Evolutionary conservation across 2,888 invertebrate species (phyloP), one percentile per base, ranked within the genome.

Genomic region (Phlogophora meticulosa): DNA sequence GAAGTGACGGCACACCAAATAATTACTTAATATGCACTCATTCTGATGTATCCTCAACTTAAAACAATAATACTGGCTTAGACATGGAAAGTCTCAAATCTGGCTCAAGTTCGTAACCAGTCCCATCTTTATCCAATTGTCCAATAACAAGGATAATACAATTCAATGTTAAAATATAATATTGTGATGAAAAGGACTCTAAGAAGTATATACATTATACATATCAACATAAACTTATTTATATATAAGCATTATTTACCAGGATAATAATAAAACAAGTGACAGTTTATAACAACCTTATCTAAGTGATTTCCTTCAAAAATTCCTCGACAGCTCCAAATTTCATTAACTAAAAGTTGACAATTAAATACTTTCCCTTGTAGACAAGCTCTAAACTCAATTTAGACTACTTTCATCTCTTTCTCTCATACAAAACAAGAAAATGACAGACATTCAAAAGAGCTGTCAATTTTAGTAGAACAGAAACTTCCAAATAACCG

Each of bases 201-300:
- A 45, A 11, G 5, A 67, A 28, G 13, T 32, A 67, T 36, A 68
- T 28, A 28, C 5, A 28, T 48, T 42, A 70, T 42, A 70, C 48
- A 69, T 36, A 62, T 66, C 28, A 52, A 61, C 24, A 72, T 51
- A 34, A 72, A 64, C 38, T 63, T 72, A 73, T 52, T 52, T 20
- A 57, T 36, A 57, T 36, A 20, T 42, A 51, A 53, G 75, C 57
- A 43, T 32, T 63, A 36, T 72, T 77, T 49, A 58, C 58, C 22
- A 51, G 13, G 20, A 52, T 46, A 65, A 34, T 67, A 53, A 28
- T 28, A 28, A n/a, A n/a, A 74, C 15, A 34, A 65, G 51, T 56
- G 38, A 72, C 42, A 65, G 32, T 61, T n/a, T 28, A 38, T 22
- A 22, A 46, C 45, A 40, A 4, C 4, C 11, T 20, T 11, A 49